Evolutionary conservation across 2,113 vertebrate genomes (phyloP), one percentile per base, ranked within the genome.

Genomic region (Ictalurus punctatus): DNA sequence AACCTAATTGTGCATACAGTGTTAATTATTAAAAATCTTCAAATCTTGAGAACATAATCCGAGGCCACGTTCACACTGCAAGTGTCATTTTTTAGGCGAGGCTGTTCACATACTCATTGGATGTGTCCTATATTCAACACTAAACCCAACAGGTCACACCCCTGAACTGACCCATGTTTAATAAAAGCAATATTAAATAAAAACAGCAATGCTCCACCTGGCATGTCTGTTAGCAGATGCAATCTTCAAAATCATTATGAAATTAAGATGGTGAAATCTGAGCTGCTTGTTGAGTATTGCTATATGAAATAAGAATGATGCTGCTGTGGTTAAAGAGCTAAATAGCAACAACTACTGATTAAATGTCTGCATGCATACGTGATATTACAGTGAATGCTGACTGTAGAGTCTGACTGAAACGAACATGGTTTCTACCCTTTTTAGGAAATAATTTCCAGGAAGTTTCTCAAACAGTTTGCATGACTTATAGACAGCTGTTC

Each of bases 1-100:
- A 93, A 93, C 92, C 96, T 97, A 30, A 1, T 61, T 40, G 52
- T 58, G 84, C 19, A 85, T 0, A 88, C 2, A 74, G n/a, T 40
- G 7, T 63, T 25, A 59, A 59, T 23, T 79, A 54, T 17, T 16
- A 12, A 48, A 40, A 40, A 40, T 40, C 3, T 44, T 48, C 6
- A 48, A 52, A 23, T 40, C 37, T 74, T 74, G 30, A 40, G 17
- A 6, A 74, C 71, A 23, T 9, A 21, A 40, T 74, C 71, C 19
- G 40, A 73, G 19, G 19, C 37, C 71, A 74, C 2, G 19, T 74
- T 74, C 37, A 74, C 37, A 40, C 34, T 34, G n/a, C 14, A 73
- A 71, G 13, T 16, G 67, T 30, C 27, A 69, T 30, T 69, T 71
- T 71, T 13, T 71, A 30, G 67, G n/a, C 34, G n/a, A 34, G 25